Evolutionary conservation across 2,113 vertebrate species (phyloP).

Genomic region (Trinectes maculatus): DNA sequence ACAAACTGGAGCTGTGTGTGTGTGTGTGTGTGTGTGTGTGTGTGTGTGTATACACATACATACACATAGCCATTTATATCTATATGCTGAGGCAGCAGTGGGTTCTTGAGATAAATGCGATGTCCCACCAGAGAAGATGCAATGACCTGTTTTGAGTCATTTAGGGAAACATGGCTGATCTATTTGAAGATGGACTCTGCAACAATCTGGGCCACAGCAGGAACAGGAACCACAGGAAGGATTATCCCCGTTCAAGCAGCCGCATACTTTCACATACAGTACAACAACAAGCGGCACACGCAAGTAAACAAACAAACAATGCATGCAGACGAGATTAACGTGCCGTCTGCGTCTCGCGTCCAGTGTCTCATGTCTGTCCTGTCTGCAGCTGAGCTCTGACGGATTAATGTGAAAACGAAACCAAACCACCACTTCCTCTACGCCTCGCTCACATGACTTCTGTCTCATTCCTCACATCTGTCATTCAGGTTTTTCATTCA

Average conservation of each 20-base stretch:
- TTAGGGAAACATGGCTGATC: conserved; percentile 38
- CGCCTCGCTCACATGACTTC: background rate
- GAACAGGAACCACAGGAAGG: conserved; percentile 55
- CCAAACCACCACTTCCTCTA: background rate
- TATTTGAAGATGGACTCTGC: background rate
- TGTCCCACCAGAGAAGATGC: background rate
- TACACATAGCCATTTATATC: no score
- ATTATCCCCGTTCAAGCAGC: conserved; percentile 49
- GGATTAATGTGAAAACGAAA: conserved; percentile 4
- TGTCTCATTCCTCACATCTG: background rate
- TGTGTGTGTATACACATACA: no score
- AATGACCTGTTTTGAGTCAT: conserved; percentile 26
- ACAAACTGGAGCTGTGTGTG: no score
- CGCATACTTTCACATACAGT: conserved; percentile 54
- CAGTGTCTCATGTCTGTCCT: background rate
- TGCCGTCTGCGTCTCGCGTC: background rate
- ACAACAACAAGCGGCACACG: conserved; percentile 34
- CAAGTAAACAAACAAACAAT: conserved; percentile 57
- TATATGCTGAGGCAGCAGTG: no score
- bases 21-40: no score
- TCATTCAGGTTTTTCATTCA: background rate
- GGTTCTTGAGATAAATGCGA: background rate
- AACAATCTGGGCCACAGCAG: conserved; percentile 62
- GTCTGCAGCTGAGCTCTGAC: background rate
- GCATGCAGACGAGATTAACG: conserved; percentile 8